A percentile compares a stretch with the other conserved stretches of the same genome.
These are phyloP conservation scores for Ictalurus furcatus DNA, from an alignment of 2,113 vertebrate species.

Conservation along the genomic window DNA sequence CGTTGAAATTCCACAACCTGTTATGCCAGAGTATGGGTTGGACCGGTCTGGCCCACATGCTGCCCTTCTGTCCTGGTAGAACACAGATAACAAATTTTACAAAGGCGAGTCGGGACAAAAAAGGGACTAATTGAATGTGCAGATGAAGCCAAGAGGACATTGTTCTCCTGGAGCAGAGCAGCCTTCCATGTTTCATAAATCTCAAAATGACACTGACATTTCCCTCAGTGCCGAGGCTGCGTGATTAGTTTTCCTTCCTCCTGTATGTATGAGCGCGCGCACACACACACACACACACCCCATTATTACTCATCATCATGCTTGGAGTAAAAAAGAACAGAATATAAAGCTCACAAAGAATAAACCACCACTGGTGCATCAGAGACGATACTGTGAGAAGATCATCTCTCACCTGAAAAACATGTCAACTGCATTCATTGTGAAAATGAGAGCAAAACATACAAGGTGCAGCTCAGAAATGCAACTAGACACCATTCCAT, in stretches of 20 bases:
- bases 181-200: constrained; percentile 45
- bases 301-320: constrained; percentile 24
- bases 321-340: constrained; percentile 9
- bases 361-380: constrained; percentile 2
- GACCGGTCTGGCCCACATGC: background rate
- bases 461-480: background rate
- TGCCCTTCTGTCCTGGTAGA: background rate
- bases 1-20: constrained; percentile 12
- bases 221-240: constrained; percentile 27
- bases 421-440: background rate
- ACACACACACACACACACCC: constrained; percentile 6
- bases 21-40: constrained; percentile 46
- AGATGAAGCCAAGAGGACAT: constrained; percentile 28
- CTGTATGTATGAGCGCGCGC: background rate
- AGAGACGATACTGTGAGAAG: background rate
- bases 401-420: background rate
- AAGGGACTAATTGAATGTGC: constrained; percentile 46
- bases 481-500: constrained; percentile 16
- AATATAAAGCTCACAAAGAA: constrained; percentile 24
- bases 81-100: constrained; percentile 23
- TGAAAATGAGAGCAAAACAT: background rate
- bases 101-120: constrained; percentile 31
- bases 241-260: constrained; percentile 48
- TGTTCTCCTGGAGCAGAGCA: constrained; percentile 24
- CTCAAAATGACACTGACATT: constrained; percentile 47